phyloP scores from a whole-genome alignment of 2,888 invertebrate species.

The Agrochola circellaris region DNA sequence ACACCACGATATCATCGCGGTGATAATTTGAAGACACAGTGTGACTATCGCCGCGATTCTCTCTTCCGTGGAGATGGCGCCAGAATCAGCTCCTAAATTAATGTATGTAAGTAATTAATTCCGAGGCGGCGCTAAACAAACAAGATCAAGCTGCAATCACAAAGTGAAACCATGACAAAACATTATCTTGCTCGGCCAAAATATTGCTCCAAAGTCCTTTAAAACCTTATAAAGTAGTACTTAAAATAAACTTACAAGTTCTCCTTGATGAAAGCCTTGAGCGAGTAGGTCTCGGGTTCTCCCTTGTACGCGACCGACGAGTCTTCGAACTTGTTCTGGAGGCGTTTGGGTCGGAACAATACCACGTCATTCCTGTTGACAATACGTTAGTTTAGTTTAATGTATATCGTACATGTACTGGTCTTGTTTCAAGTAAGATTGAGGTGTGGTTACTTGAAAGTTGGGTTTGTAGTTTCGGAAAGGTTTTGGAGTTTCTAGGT shows the following conservation, averaged over 20 bases:
- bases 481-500: not conserved
- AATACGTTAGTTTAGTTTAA: constrained; percentile 19
- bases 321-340: constrained; percentile 98
- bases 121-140: not conserved
- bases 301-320: constrained; percentile 94
- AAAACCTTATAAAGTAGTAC: not conserved
- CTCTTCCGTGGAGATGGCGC: no score
- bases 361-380: constrained; percentile 94
- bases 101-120: not conserved
- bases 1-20: no score
- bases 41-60: no score
- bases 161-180: not conserved
- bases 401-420: not conserved
- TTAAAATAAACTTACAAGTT: constrained; percentile 93
- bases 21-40: no score
- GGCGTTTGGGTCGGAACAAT: constrained; percentile 96
- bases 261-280: constrained; percentile 95
- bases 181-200: not conserved
- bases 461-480: not conserved
- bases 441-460: not conserved
- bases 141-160: not conserved
- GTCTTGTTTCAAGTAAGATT: not conserved
- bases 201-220: not conserved
- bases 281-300: constrained; percentile 91
- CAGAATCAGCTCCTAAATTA: not conserved